phyloP scores from a whole-genome alignment of 1,140 invertebrate genomes.

The Teleogryllus occipitalis region DNA sequence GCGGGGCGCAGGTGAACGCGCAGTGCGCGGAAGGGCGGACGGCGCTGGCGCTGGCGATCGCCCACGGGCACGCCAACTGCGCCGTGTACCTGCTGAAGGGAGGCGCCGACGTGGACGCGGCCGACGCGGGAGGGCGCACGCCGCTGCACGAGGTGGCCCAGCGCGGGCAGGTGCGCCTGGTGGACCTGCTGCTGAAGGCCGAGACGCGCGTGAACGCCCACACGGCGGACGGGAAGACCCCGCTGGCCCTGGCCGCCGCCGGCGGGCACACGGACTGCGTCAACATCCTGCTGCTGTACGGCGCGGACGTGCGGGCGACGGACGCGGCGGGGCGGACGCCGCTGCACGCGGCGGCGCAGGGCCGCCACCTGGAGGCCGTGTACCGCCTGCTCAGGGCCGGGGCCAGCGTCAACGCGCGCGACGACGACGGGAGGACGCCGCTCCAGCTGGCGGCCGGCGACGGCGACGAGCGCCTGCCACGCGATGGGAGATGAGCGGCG shows the following conservation, averaged over 20 bases:
- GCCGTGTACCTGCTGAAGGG: constrained; percentile 55
- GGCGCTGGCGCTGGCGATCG: constrained; percentile 12
- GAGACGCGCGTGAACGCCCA: constrained; percentile 47
- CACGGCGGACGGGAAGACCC: constrained; percentile 28
- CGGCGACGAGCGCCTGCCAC: constrained; percentile 34
- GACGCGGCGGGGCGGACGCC: neutral
- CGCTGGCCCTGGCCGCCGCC: constrained; percentile 42
- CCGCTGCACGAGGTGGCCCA: constrained; percentile 32
- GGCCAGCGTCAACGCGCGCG: neutral
- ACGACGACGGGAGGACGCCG: constrained; percentile 42
- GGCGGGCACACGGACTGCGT: constrained; percentile 43
- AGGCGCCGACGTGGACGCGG: constrained; percentile 57
- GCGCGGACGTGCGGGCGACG: constrained; percentile 4
- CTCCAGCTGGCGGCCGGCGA: constrained; percentile 50
- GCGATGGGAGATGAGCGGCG: too few species aligned
- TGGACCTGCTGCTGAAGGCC: constrained; percentile 43
- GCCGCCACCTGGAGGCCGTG: neutral
- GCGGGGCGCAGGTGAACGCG: constrained; percentile 48
- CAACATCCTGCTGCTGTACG: constrained; percentile 36
- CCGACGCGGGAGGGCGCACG: constrained; percentile 65
- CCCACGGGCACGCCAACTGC: constrained; percentile 5
- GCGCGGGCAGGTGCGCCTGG: constrained; percentile 36
- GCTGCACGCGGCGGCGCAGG: neutral
- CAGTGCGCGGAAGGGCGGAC: constrained; percentile 43
- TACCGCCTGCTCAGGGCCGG: neutral